Evolutionary conservation across 2,888 invertebrate genomes (phyloP), one percentile per base, ranked within the genome.

Genomic region (Plagodis dolabraria): DNA sequence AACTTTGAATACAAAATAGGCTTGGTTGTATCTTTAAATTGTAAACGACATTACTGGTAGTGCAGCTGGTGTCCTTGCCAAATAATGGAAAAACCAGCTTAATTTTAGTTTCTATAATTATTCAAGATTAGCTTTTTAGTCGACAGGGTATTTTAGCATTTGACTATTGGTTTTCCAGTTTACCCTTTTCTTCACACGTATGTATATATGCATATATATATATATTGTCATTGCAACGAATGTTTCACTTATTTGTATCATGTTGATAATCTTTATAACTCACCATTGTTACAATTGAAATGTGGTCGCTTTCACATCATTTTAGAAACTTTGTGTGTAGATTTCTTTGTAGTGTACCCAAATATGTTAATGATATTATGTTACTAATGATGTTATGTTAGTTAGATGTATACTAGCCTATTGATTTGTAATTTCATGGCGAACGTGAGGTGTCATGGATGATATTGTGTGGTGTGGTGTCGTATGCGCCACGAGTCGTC

Each of bases 131-230:
- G 68, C 67, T 76, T 75, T 70, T 75, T 80, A 12, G 76, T 80
- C 75, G 71, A 83, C 84, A 85, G 85, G 83, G 83, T 85, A 83
- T 75, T 76, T 72, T 69, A 81, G 82, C 83, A 82, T 80, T 84
- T 82, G 49, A 65, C 52, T 61, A 59, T 64, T 53, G 49, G 55
- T 63, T 22, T 65, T 64, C 65, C 49, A 36, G 53, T 66, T 74
- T 53, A 22, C 50, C 44, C 57, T 58, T 53, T 63, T 67, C 57
- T 61, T 63, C 59, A 64, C 54, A 63, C 63, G 59, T 68, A 58
- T 45, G 4, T 22, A 22, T 22, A 22, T 22, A 22, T 22, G 59
- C 68, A 58, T 45, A 22, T 22, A 22, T 22, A 22, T 22, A 22
- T 22, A 22, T 22, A 22, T 22, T 22, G 22, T 48, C 62, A 60